Evolutionary conservation across 2,797 vertebrate genomes (phyloP), one percentile per base, ranked within the genome.

Genomic region (Borostomias antarcticus): DNA sequence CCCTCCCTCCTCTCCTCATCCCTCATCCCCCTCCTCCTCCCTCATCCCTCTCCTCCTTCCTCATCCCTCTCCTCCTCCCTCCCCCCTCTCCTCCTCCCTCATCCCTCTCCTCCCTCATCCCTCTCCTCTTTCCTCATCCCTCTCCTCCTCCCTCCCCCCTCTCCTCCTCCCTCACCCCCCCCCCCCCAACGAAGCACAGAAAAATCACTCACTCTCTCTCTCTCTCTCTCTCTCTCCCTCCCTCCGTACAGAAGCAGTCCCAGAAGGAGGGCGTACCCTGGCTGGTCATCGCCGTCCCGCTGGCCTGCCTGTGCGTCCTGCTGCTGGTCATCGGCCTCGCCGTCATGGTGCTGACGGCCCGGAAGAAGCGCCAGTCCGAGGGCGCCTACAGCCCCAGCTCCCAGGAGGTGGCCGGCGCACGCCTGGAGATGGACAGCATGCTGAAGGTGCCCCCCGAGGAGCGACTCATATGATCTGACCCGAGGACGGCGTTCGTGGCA

Each of bases 391-490:
- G 94, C 65, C 97, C 97, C 1, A 98, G 97, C 58, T 74, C 94
- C 65, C 96, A 98, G 90, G 97, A 98, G 84, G 87, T 97, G 79
- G 96, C 96, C 0, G 97, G 97, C 56, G 97, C 97, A 4, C 94
- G 96, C 32, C 75, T 98, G 82, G 97, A 98, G 86, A 98, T 98
- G 97, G 97, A 97, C 92, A 97, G 94, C 83, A 96, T 98, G 79
- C 91, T 98, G 53, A 98, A 98, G 84, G 94, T 98, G 64, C 97
- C 97, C 0, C 96, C 96, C 0, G 97, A 98, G 69, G 97, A 98
- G 76, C 93, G 97, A 56, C 88, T 98, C 52, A 98, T 98, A 81
- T 98, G 92, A 93, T 25, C 28, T 1, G 15, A 1, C 13, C 40
- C 40, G 40, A 11, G 10, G 37, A 2, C 10, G 37, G 15, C 15